phyloP scores from a whole-genome alignment of 64 coral and sea anemone species.

The Pocillopora verrucosa region DNA sequence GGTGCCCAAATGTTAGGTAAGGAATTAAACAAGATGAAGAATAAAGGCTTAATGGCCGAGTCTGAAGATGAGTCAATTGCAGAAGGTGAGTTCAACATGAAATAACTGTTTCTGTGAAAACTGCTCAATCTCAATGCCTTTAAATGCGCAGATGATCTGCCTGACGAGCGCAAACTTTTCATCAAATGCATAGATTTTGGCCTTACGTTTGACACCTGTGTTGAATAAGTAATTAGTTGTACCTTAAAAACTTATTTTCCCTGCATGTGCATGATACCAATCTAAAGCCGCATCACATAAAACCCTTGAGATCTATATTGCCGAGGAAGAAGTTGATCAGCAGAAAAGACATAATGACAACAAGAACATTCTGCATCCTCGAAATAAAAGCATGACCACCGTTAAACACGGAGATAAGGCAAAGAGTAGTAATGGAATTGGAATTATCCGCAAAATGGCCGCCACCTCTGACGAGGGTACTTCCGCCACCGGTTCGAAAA shows the following conservation, averaged over 20 bases:
- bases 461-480: background rate
- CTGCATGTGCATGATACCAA: slow-evolving; percentile 29
- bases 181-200: too few species aligned
- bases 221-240: too few species aligned
- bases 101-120: background rate
- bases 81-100: slow-evolving; percentile 1
- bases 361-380: background rate
- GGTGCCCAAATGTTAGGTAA: slow-evolving; percentile 1
- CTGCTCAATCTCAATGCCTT: too few species aligned
- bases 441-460: background rate
- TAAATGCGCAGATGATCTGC: too few species aligned
- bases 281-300: slow-evolving; percentile 9
- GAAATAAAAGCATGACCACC: background rate
- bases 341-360: background rate
- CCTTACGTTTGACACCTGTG: too few species aligned
- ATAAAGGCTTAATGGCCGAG: slow-evolving; percentile 30
- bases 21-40: slow-evolving; percentile 39
- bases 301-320: slow-evolving; percentile 33
- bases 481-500: background rate
- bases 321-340: slow-evolving; percentile 10
- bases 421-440: background rate
- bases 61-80: slow-evolving; percentile 30
- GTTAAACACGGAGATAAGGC: background rate
- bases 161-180: too few species aligned
- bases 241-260: background rate